Evolutionary conservation across 2,888 invertebrate genomes (phyloP).

Genomic region (Rhopalosiphum nymphaeae): DNA sequence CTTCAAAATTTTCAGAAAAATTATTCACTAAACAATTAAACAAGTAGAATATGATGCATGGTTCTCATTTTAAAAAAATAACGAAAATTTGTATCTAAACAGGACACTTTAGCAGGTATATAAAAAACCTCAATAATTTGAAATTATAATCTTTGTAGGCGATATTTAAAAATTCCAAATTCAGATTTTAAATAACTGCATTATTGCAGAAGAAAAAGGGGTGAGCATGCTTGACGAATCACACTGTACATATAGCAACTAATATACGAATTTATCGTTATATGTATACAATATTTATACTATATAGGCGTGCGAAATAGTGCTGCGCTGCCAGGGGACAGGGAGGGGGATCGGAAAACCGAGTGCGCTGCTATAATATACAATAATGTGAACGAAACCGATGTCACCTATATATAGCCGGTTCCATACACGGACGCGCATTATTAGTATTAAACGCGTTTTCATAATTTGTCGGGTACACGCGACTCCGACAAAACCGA

Average conservation of each 20-base stretch:
- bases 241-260: not conserved
- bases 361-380: slow-evolving; percentile 7
- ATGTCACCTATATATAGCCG: slow-evolving; percentile 11
- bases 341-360: not conserved
- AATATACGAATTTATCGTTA: not conserved
- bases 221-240: too few relatives aligned
- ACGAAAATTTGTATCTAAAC: too few relatives aligned
- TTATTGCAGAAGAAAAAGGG: too few relatives aligned
- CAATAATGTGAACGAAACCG: not conserved
- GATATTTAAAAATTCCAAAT: too few relatives aligned
- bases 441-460: not conserved
- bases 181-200: too few relatives aligned
- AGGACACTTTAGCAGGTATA: too few relatives aligned
- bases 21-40: too few relatives aligned
- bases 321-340: not conserved
- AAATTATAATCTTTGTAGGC: too few relatives aligned
- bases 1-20: too few relatives aligned
- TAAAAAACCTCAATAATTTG: too few relatives aligned
- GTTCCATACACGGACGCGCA: not conserved
- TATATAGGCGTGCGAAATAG: not conserved
- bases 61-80: too few relatives aligned
- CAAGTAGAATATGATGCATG: too few relatives aligned
- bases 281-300: not conserved
- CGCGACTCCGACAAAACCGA: not conserved
- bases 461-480: not conserved